Conservation (phyloP, 2,888 invertebrate species). For the Hymenopus coronatus region DNA sequence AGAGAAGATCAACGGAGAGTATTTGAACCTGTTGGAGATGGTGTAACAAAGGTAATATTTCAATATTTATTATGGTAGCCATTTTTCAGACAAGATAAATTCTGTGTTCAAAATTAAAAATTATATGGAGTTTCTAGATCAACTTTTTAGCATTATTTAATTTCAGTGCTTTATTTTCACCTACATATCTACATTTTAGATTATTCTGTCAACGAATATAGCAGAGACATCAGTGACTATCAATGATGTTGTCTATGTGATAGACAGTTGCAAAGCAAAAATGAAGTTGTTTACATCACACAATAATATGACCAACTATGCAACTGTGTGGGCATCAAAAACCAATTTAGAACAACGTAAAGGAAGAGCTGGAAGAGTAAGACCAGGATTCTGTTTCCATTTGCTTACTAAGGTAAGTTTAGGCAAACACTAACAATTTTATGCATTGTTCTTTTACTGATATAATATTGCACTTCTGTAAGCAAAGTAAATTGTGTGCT, state of each 20-base stretch:
- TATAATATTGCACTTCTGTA: too few species aligned
- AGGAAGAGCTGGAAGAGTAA: conserved; percentile 93
- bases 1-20: conserved; percentile 92
- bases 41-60: conserved; percentile 72
- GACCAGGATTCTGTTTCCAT: conserved; percentile 91
- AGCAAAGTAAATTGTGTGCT: too few species aligned
- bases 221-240: conserved; percentile 98
- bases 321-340: conserved; percentile 92
- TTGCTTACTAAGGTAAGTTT: conserved; percentile 64
- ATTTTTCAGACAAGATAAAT: neutral
- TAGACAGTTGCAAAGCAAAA: conserved; percentile 96
- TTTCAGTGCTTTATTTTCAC: neutral
- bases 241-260: conserved; percentile 96
- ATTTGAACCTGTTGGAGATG: conserved; percentile 80
- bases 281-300: conserved; percentile 97
- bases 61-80: neutral
- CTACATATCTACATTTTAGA: conserved; percentile 40
- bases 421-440: neutral
- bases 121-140: too few species aligned
- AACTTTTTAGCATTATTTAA: too few species aligned
- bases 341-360: conserved; percentile 94
- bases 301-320: conserved; percentile 98
- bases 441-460: neutral
- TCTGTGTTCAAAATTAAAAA: too few species aligned
- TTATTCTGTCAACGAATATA: conserved; percentile 96